Evolutionary conservation across 2,888 invertebrate genomes (phyloP).

Genomic region (Leptura quadrifasciata): DNA sequence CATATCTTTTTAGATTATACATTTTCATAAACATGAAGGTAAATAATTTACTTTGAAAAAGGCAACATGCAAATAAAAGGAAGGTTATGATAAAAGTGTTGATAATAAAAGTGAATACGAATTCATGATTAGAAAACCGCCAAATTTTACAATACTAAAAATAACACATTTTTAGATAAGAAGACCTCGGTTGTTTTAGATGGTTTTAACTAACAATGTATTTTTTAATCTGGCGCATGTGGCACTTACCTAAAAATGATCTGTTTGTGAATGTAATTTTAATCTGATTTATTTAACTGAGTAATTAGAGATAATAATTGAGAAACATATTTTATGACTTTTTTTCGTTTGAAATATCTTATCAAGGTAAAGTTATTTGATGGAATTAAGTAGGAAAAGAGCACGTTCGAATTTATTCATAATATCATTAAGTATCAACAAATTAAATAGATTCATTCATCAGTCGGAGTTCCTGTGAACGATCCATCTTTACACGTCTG

Average conservation of each 20-base stretch:
- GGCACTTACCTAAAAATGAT: background rate
- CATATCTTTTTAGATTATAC: background rate
- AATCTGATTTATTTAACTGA: background rate
- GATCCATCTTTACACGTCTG: too few species aligned
- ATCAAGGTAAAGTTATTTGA: too few species aligned
- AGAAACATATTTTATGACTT: background rate
- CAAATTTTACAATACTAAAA: background rate
- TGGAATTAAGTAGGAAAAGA: too few species aligned
- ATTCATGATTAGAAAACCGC: background rate
- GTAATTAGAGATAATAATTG: slow-evolving; percentile 3
- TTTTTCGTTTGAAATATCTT: background rate
- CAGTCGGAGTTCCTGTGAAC: too few species aligned
- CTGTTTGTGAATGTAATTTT: background rate
- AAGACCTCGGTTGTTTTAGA: slow-evolving; percentile 1
- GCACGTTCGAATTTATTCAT: too few species aligned
- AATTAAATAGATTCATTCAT: too few species aligned
- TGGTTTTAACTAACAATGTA: slow-evolving; percentile 4
- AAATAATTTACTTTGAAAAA: slow-evolving; percentile 13
- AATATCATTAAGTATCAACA: too few species aligned
- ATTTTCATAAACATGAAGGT: background rate
- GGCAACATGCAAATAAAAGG: slow-evolving; percentile 20
- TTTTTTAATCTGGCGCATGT: slow-evolving; percentile 7
- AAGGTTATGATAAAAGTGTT: slow-evolving; percentile 13
- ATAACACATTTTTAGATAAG: slow-evolving; percentile 19
- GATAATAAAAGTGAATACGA: slow-evolving; percentile 18